Evolutionary conservation across 2,888 invertebrate species (phyloP).

Genomic region (Synergus laeviventris): DNA sequence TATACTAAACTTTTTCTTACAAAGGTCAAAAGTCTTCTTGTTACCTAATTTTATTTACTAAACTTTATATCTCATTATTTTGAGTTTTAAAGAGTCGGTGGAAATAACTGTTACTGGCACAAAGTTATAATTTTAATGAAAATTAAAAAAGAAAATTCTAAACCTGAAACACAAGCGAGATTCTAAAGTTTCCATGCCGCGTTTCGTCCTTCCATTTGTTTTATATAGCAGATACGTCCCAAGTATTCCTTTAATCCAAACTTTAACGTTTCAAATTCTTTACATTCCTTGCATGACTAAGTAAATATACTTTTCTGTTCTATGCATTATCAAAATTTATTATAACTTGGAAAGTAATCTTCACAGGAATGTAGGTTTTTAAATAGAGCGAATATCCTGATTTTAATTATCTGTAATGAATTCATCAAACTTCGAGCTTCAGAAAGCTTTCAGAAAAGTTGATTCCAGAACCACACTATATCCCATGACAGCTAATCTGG

Average conservation of each 20-base stretch:
- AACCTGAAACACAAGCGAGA: background rate
- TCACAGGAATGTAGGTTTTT: background rate
- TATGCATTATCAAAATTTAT: no score
- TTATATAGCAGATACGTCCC: background rate
- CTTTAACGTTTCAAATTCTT: background rate
- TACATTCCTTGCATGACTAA: background rate
- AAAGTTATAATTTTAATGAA: no score
- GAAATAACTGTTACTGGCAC: no score
- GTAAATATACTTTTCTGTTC: background rate
- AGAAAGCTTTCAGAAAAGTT: conserved; percentile 1
- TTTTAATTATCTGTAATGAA: background rate
- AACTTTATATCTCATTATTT: no score
- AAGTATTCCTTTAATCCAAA: conserved; percentile 24
- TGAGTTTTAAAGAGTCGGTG: no score
- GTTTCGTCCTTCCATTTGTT: conserved; percentile 19
- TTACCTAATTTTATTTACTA: no score
- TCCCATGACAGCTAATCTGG: conserved; percentile 3
- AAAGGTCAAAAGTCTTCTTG: no score
- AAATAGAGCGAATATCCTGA: background rate
- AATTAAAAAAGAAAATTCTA: no score
- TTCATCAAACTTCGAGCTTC: background rate
- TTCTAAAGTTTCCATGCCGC: conserved; percentile 15
- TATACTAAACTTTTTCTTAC: no score
- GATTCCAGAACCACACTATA: background rate
- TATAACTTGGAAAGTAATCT: no score